These are phyloP conservation scores for Salarias fasciatus DNA, from an alignment of 2,797 vertebrate genomes.

Conservation along the genomic window DNA sequence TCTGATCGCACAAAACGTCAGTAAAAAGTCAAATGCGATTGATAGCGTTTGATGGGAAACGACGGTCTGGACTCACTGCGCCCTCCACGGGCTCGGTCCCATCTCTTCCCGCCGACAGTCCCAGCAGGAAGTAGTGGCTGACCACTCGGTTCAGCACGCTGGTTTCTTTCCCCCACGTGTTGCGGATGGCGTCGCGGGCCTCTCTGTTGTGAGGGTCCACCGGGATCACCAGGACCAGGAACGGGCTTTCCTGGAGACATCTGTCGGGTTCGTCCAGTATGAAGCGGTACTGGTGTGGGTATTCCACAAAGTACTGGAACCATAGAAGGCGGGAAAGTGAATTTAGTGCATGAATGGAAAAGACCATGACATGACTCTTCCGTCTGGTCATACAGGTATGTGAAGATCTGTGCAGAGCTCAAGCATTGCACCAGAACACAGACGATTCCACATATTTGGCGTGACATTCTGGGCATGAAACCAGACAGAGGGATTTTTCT, in stretches of 20 bases:
- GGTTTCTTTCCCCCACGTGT: conserved; percentile 48
- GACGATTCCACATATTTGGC: no score
- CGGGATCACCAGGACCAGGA: conserved; percentile 60
- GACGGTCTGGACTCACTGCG: conserved; percentile 40
- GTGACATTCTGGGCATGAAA: no score
- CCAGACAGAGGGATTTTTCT: no score
- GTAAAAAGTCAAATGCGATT: no score
- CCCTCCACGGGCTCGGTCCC: neutral
- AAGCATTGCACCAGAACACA: no score
- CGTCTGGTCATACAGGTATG: no score
- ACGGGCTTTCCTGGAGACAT: conserved; percentile 54
- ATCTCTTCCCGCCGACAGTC: conserved; percentile 12
- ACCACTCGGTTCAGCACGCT: conserved; percentile 24
- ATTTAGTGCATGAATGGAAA: no score
- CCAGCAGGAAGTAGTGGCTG: conserved; percentile 59
- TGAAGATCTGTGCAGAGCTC: no score
- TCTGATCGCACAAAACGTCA: no score
- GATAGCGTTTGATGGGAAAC: neutral
- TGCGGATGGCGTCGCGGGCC: conserved; percentile 51
- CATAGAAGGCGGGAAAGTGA: no score
- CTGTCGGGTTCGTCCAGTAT: conserved; percentile 37
- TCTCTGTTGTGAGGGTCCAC: conserved; percentile 38
- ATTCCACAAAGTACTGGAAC: conserved; percentile 40
- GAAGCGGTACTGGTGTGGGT: conserved; percentile 42
- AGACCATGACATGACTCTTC: no score